Evolutionary conservation across 1,140 invertebrate species (phyloP).

Genomic region (Neomicropteryx cornuta): DNA sequence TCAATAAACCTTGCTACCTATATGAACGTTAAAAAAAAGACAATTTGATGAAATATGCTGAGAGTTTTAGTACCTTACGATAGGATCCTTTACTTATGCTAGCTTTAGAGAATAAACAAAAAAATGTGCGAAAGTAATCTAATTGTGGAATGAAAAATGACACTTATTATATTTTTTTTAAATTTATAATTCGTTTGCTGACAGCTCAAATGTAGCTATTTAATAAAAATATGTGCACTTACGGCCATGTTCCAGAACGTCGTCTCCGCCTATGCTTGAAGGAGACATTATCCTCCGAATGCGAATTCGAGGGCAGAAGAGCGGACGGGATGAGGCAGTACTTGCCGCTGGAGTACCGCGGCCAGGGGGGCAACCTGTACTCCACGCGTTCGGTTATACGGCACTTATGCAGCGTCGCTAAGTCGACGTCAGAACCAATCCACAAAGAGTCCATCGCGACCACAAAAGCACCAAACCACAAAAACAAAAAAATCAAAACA

Average conservation of each 20-base stretch:
- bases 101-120: no score
- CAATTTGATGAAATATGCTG: no score
- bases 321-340: conserved; percentile 30
- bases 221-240: conserved; percentile 25
- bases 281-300: conserved; percentile 17
- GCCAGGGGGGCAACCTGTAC: conserved; percentile 34
- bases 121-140: no score
- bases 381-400: conserved; percentile 35
- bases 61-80: no score
- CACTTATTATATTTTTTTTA: no score
- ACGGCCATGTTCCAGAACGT: conserved; percentile 50
- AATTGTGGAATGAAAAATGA: no score
- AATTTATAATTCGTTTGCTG: conserved; percentile 3
- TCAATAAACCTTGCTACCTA: no score
- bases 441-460: conserved; percentile 40
- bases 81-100: no score
- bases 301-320: conserved; percentile 22
- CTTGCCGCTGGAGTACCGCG: conserved; percentile 24
- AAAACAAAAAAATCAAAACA: no score
- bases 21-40: no score
- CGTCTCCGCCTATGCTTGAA: conserved; percentile 26
- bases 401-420: conserved; percentile 24
- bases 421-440: conserved; percentile 34
- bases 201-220: conserved; percentile 10
- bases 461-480: no score